Conservation (phyloP, 2,113 vertebrate genomes). For the Sus scrofa region T2T-Sscrofa CM000822.6:58003001-58003500, state of each 20-base stretch:
- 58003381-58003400: background rate
- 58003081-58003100: background rate
- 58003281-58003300: background rate
- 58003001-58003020: background rate
- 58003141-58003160: background rate
- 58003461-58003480: background rate
- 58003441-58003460: background rate
- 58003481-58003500: background rate
- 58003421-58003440: background rate
- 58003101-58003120: background rate
- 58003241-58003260: background rate
- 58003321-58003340: background rate
- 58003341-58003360: background rate
- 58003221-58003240: background rate
- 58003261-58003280: background rate
- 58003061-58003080: background rate
- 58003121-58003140: background rate
- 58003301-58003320: background rate
- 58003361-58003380: background rate
- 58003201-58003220: background rate
- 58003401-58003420: background rate
- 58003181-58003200: background rate
- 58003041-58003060: background rate
- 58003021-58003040: background rate
- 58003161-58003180: background rate